These are phyloP conservation scores for Phacellophora camtschatica DNA, from an alignment of 30 jellyfish, hydroid and myxozoan species.

Conservation along the genomic window DNA sequence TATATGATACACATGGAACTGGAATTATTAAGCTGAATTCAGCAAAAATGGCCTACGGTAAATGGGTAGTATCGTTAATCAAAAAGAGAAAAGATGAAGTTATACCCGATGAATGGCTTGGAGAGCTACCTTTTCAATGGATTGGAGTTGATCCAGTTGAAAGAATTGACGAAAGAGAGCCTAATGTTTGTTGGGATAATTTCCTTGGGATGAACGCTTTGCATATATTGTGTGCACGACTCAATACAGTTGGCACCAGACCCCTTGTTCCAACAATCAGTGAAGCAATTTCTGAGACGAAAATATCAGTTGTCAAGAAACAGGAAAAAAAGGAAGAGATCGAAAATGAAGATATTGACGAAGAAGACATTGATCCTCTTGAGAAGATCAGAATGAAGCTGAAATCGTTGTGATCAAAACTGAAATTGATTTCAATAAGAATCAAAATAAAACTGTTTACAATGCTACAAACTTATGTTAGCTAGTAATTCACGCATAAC, in stretches of 20 bases:
- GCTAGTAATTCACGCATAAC: no score
- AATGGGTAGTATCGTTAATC: conserved; percentile 43
- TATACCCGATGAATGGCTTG: conserved; percentile 43
- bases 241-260: conserved; percentile 26
- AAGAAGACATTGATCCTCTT: not conserved
- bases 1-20: not conserved
- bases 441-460: not conserved
- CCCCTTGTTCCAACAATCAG: conserved; percentile 52
- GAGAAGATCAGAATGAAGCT: not conserved
- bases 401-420: no score
- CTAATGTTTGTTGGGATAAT: conserved; percentile 35
- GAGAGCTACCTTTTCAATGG: conserved; percentile 54
- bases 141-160: not conserved
- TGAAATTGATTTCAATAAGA: not conserved
- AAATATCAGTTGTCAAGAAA: not conserved
- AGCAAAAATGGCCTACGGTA: conserved; percentile 53
- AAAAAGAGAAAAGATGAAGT: not conserved
- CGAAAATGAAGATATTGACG: not conserved
- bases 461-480: no score
- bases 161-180: not conserved
- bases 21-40: conserved; percentile 6
- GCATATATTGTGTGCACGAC: conserved; percentile 52
- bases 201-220: conserved; percentile 36
- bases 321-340: not conserved
- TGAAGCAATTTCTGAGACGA: conserved; percentile 18